Conservation (phyloP, 2,113 vertebrate species). For the Sander lucioperca region DNA sequence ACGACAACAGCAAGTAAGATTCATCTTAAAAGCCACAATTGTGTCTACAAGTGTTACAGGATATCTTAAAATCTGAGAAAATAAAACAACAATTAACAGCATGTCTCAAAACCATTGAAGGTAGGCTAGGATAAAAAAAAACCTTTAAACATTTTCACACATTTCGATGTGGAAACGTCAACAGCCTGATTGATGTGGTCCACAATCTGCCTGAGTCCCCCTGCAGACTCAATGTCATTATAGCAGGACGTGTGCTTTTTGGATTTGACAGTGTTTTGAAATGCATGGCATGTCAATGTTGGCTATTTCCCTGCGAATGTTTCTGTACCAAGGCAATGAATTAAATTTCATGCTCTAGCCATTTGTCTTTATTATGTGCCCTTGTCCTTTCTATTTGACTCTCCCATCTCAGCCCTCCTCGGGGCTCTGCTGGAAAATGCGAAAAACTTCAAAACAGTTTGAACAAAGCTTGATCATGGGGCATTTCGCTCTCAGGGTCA, state of each 20-base stretch:
- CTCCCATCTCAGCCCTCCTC: conserved; percentile 55
- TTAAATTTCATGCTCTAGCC: conserved; percentile 83
- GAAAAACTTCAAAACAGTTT: conserved; percentile 77
- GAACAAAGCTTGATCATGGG: conserved; percentile 62
- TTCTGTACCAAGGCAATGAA: conserved; percentile 78
- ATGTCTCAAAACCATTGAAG: not conserved
- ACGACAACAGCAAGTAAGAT: not conserved
- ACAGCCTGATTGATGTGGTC: conserved; percentile 62
- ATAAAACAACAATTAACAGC: not conserved
- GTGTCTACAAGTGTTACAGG: not conserved
- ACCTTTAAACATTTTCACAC: conserved; percentile 13
- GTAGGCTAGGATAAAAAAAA: too few species aligned
- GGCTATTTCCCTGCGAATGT: conserved; percentile 73
- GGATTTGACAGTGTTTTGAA: conserved; percentile 78
- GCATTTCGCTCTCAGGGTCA: conserved; percentile 61
- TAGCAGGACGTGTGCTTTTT: conserved; percentile 67
- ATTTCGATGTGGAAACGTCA: not conserved
- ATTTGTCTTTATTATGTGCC: conserved; percentile 86
- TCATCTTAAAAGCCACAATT: not conserved
- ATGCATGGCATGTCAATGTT: conserved; percentile 79
- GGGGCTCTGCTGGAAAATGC: conserved; percentile 71
- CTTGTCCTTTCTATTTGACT: conserved; percentile 80
- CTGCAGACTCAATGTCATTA: conserved; percentile 66
- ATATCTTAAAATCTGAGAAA: not conserved
- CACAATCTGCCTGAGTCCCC: conserved; percentile 29